These are phyloP conservation scores for Lepidiolamprologus cunningtoni DNA, from an alignment of 2,113 vertebrate genomes.

Conservation along the genomic window DNA sequence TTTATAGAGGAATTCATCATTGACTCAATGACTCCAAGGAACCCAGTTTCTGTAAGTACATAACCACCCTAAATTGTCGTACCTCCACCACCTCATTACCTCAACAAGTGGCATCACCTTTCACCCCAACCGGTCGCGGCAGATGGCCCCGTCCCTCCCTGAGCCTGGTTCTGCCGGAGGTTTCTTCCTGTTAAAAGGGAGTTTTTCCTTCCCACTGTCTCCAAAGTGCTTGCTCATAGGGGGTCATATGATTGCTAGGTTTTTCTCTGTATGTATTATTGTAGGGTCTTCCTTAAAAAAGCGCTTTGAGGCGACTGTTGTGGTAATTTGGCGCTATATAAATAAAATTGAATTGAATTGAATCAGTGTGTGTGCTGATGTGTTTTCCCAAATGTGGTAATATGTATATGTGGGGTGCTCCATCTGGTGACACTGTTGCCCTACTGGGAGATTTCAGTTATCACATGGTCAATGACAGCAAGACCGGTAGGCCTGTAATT, in stretches of 20 bases:
- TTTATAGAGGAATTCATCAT: neutral
- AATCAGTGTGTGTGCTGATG: neutral
- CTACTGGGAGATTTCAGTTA: neutral
- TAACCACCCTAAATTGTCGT: fast-evolving
- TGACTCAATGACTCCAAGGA: neutral
- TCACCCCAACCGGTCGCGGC: neutral
- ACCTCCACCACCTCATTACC: neutral
- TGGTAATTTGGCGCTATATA: neutral
- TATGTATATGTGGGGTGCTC: neutral
- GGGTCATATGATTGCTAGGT: fast-evolving
- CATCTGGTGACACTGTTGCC: neutral
- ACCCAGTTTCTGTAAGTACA: neutral
- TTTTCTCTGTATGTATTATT: neutral
- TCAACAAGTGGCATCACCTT: neutral
- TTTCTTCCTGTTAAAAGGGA: neutral
- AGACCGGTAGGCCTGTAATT: neutral
- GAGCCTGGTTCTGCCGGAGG: neutral
- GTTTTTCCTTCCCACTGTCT: neutral
- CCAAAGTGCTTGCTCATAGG: neutral
- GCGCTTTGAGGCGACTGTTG: fast-evolving
- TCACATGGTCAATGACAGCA: neutral
- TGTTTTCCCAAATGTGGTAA: neutral
- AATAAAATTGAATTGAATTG: neutral
- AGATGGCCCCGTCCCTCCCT: neutral
- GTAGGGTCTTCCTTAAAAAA: neutral